Conservation (phyloP, 1,140 invertebrate genomes). For the Anthonomus grandis region DNA sequence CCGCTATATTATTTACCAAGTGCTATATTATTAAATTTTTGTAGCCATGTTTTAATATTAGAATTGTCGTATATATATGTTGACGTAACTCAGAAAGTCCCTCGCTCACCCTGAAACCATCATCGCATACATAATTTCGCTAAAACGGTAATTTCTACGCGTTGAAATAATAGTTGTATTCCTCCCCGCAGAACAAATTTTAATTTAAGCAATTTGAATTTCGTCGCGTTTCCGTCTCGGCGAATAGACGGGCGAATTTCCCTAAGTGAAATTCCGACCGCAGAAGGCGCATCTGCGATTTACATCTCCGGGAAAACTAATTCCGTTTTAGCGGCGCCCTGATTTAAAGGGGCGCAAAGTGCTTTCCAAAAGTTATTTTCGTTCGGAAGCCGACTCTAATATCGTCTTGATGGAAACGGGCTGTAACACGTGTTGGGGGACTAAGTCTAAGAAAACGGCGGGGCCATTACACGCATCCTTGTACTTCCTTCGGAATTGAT, state of each 20-base stretch:
- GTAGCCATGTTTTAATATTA: too few relatives aligned
- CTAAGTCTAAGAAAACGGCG: constrained; percentile 21
- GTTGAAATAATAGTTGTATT: constrained; percentile 12
- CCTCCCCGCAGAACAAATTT: constrained; percentile 19
- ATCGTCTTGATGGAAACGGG: constrained; percentile 33
- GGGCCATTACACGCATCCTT: constrained; percentile 28
- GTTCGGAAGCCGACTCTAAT: constrained; percentile 34
- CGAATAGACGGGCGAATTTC: constrained; percentile 21
- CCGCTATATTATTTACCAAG: too few relatives aligned
- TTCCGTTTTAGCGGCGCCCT: constrained; percentile 30
- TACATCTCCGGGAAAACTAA: constrained; percentile 36
- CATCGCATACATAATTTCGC: too few relatives aligned
- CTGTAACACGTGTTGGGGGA: constrained; percentile 34
- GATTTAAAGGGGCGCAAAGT: constrained; percentile 34
- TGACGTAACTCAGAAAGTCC: too few relatives aligned
- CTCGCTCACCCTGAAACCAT: too few relatives aligned
- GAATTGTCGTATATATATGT: too few relatives aligned
- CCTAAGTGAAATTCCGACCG: constrained; percentile 29
- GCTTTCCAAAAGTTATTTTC: constrained; percentile 36
- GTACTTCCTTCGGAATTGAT: constrained; percentile 16
- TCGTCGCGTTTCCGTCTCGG: neutral
- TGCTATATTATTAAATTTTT: too few relatives aligned
- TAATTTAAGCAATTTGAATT: constrained; percentile 23
- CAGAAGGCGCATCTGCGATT: constrained; percentile 35
- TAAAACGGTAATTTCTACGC: neutral